Percentiles rank a stretch among this genome's conserved stretches.
phyloP scores from a whole-genome alignment of 2,113 vertebrate species.

The Hucho hucho region DNA sequence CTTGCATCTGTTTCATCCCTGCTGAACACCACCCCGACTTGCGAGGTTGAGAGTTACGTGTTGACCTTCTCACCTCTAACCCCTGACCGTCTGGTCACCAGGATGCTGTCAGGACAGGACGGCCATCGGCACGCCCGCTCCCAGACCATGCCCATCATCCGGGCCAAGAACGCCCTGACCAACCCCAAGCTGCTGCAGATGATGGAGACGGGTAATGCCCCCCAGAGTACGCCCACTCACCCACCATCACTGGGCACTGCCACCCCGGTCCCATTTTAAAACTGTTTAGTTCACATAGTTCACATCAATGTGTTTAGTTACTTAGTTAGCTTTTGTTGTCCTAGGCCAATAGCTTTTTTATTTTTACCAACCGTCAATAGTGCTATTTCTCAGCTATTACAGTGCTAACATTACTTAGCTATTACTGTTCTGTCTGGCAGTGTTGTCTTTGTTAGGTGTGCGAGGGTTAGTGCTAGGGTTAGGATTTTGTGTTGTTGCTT shows the following conservation, averaged over 20 bases:
- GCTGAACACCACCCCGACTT: background rate
- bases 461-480: too few species aligned
- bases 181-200: constrained; percentile 95
- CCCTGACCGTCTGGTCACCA: constrained; percentile 53
- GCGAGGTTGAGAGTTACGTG: background rate
- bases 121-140: constrained; percentile 91
- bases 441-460: background rate
- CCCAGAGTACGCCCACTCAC: background rate
- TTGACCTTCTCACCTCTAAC: background rate
- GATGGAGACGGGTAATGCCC: constrained; percentile 82
- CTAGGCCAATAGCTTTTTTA: background rate
- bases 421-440: too few species aligned
- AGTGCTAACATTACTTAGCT: too few species aligned
- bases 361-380: too few species aligned
- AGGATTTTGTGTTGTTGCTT: background rate
- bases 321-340: too few species aligned
- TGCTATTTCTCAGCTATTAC: too few species aligned
- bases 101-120: constrained; percentile 88
- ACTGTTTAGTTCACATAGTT: too few species aligned
- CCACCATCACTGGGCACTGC: background rate
- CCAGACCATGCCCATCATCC: constrained; percentile 95
- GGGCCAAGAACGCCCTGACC: constrained; percentile 92
- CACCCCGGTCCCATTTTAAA: background rate
- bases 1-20: too few species aligned
- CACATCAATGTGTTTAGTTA: too few species aligned